Base-by-base conservation (phyloP, 2,888 invertebrate species). In the Yponomeuta sedellus region DNA sequence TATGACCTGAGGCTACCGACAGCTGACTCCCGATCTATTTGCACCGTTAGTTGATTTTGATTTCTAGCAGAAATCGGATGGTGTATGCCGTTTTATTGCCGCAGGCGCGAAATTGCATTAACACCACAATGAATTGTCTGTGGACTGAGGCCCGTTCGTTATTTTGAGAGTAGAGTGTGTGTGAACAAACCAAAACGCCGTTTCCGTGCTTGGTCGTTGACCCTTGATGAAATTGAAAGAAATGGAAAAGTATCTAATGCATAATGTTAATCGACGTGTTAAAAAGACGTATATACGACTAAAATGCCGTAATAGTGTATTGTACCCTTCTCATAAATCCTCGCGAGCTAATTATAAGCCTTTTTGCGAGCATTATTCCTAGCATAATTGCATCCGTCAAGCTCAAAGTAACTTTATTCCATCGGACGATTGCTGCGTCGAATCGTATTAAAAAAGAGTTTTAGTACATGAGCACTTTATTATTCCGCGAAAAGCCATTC, bases 1-100 rank as follows among this genome's bases (percentile, higher is more conserved):
- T 34, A 10, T 34, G 8, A 34, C 1, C 0, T 34, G 34, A 34
- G 34, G 34, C 8, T 34, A 34, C 34, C 10, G 10, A 34, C 34
- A 34, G 34, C 34, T 34, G 34, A 8, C 34, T 8, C 34, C 34
- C 8, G 5, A 34, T 34, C 34, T 34, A 34, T 34, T 52, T 52
- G 16, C 44, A 52, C 44, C 44, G 44, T 52, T 52, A 52, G 44
- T 52, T 52, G 44, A 52, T 52, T 52, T 52, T 52, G 44, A 52
- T 52, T 52, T 16, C 16, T 12, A 52, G 16, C 44, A 52, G 44
- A 52, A 52, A 52, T 52, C 16, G 44, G 44, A 52, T 52, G 44
- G 44, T 52, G 44, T 52, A 52, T 16, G 16, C 16, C 16, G 44
- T 52, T 52, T 52, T 52, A 52, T 52, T 52, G 44, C 44, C 44